A percentile compares a stretch with the other conserved stretches of the same genome.
Evolutionary conservation across 1,140 invertebrate genomes (phyloP).

Genomic region (Pseudomyrmex dendroicus): DNA sequence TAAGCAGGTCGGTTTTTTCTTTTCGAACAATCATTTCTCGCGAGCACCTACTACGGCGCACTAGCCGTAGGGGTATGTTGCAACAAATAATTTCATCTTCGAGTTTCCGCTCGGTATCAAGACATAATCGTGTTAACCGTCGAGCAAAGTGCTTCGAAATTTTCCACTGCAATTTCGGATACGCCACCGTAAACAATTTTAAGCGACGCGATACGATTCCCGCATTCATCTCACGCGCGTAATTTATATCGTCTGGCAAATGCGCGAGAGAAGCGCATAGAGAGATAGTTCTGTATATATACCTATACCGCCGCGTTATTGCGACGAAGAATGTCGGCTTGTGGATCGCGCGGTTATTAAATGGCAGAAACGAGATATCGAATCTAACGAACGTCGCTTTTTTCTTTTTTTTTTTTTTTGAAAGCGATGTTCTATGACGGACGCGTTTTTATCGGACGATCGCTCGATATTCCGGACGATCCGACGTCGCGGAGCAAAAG

Average conservation of each 20-base stretch:
- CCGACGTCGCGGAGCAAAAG: constrained; percentile 53
- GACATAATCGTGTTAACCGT: neutral
- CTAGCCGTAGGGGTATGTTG: neutral
- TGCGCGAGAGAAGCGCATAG: neutral
- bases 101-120: neutral
- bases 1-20: neutral
- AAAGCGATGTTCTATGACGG: neutral
- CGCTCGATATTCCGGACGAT: constrained; percentile 60
- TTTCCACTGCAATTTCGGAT: neutral
- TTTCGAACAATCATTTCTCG: neutral
- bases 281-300: too few relatives aligned
- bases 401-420: neutral
- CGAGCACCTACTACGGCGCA: neutral
- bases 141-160: neutral
- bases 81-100: neutral
- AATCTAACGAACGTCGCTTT: constrained; percentile 38
- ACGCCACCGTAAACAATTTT: neutral
- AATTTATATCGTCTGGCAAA: constrained; percentile 36
- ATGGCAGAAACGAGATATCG: neutral
- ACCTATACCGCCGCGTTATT: too few relatives aligned
- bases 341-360: neutral
- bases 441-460: constrained; percentile 36
- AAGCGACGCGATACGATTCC: constrained; percentile 2
- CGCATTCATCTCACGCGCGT: constrained; percentile 20
- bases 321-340: too few relatives aligned